Conservation (phyloP, 2,888 invertebrate genomes). For the Rhagium mordax region DNA sequence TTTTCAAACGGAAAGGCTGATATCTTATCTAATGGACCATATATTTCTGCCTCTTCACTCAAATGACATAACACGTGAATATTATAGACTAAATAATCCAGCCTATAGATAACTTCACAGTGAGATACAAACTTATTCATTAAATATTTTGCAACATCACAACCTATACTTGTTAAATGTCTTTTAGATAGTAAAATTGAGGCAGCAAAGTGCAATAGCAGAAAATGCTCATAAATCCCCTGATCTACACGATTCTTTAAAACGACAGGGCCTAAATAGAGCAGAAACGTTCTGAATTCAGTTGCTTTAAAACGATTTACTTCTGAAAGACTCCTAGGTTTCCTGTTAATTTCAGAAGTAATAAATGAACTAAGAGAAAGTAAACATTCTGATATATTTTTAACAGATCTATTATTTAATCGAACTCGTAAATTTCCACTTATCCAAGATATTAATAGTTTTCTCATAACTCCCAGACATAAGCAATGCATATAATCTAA, state of each 20-base stretch:
- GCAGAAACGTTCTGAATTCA: conserved; percentile 29
- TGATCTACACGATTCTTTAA: conserved; percentile 16
- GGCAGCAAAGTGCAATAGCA: conserved; percentile 34
- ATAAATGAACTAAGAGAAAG: conserved; percentile 7
- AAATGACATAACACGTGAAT: not conserved
- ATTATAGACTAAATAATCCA: not conserved
- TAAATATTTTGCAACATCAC: not conserved
- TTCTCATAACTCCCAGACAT: conserved; percentile 22
- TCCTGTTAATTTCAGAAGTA: conserved; percentile 27
- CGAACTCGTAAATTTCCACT: conserved; percentile 31
- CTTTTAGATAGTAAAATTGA: conserved; percentile 17
- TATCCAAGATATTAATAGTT: conserved; percentile 26
- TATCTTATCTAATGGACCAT: not conserved
- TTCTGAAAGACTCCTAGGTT: conserved; percentile 23
- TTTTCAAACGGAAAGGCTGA: conserved; percentile 3
- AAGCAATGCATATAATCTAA: conserved; percentile 32
- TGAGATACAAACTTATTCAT: not conserved
- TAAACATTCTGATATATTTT: conserved; percentile 3
- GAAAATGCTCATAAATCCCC: conserved; percentile 29
- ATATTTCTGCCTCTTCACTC: not conserved
- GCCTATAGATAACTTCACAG: not conserved
- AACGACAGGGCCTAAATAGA: conserved; percentile 30
- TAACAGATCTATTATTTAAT: conserved; percentile 18
- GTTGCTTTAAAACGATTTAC: conserved; percentile 30
- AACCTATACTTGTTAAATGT: not conserved